These are phyloP conservation scores for Caenorhabditis latens DNA, from an alignment of 1,140 invertebrate species.

Conservation along the genomic window DNA sequence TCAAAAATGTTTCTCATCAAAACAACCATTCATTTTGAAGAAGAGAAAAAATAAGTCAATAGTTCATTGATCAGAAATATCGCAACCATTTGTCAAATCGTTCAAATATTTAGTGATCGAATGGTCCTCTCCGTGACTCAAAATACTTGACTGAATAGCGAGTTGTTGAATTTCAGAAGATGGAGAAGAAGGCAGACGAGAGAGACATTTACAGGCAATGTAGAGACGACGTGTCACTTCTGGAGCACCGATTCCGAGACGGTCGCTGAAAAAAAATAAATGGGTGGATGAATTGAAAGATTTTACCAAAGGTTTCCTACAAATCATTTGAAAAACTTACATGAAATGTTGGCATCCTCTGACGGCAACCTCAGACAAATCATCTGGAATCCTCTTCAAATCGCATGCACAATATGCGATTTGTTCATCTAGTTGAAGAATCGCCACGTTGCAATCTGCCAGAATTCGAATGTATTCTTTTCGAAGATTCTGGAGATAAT, in stretches of 20 bases:
- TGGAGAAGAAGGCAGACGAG: not conserved
- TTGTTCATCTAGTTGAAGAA: constrained; percentile 23
- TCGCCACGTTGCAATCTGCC: constrained; percentile 49
- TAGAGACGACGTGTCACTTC: constrained; percentile 46
- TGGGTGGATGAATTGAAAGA: not conserved
- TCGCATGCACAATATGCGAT: not conserved
- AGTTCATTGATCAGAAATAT: too few relatives aligned
- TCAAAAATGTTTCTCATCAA: too few relatives aligned
- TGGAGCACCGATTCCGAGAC: constrained; percentile 21
- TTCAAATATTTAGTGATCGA: constrained; percentile 7
- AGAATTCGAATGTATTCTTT: not conserved
- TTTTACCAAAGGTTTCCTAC: not conserved
- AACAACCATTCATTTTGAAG: too few relatives aligned
- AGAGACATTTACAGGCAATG: constrained; percentile 33
- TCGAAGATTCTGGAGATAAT: not conserved
- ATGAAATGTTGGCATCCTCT: constrained; percentile 25
- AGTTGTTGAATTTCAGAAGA: not conserved
- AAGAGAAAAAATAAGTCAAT: too few relatives aligned
- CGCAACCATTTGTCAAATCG: not conserved
- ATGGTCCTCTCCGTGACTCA: constrained; percentile 27
- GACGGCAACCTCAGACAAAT: not conserved
- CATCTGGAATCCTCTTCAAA: not conserved
- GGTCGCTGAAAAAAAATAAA: not conserved
- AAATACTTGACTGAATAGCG: not conserved
- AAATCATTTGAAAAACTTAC: constrained; percentile 2